Evolutionary conservation across 1,140 invertebrate species (phyloP).

Genomic region (Planococcus citri): DNA sequence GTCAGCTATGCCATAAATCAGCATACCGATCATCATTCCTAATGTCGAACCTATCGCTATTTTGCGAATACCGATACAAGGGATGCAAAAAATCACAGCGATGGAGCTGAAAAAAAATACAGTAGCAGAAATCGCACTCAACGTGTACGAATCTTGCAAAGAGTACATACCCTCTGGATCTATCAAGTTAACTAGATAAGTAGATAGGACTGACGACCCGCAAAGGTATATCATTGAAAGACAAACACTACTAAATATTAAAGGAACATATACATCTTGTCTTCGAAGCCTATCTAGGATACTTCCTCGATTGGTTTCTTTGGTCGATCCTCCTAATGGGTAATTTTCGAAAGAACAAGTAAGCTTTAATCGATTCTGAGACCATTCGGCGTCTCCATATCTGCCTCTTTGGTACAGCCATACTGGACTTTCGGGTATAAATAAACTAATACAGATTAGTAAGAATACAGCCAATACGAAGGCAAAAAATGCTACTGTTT

Average conservation of each 20-base stretch:
- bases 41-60: not conserved
- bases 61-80: not conserved
- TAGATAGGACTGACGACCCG: not conserved
- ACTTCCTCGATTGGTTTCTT: not conserved
- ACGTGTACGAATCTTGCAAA: not conserved
- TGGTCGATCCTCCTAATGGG: not conserved
- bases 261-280: not conserved
- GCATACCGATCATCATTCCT: not conserved
- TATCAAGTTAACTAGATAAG: not conserved
- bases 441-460: constrained; percentile 39
- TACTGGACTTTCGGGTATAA: constrained; percentile 56
- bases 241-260: not conserved
- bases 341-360: constrained; percentile 31
- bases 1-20: not conserved
- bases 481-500: constrained; percentile 46
- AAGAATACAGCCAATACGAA: constrained; percentile 40
- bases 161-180: not conserved
- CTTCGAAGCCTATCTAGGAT: not conserved
- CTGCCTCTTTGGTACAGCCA: constrained; percentile 47
- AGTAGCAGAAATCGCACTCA: not conserved
- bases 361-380: constrained; percentile 41
- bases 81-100: not conserved
- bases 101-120: not conserved
- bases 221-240: not conserved
- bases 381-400: constrained; percentile 39